Base-by-base conservation (phyloP, 2,888 invertebrate genomes). In the Agrochola circellaris region DNA sequence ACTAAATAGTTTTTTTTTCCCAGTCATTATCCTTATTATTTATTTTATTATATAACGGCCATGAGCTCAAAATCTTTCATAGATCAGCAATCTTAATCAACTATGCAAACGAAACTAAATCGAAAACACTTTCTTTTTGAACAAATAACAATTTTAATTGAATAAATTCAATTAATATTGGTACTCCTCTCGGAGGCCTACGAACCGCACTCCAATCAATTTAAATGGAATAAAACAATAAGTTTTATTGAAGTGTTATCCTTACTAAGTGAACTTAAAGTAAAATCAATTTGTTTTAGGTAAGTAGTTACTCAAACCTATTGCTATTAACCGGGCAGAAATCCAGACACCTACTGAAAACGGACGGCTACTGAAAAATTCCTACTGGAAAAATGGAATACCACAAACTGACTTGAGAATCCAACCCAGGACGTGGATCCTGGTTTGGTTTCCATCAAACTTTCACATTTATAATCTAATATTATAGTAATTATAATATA, bases 191-290 rank as follows among this genome's bases (percentile, higher is more conserved):
- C 54, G 54, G 81, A 45, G 38, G n/a, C 42, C n/a, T 23, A 34
- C 45, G 26, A 38, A 23, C 42, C 51, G 51, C 30, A 6, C 65
- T 74, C 51, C 51, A 67, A 68, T 65, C 64, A 54, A 66, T 75
- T 70, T n/a, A 38, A 77, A 74, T 82, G 20, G 54, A 75, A 71
- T 75, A 68, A 67, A 81, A 75, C 64, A 82, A 82, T 61, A 60
- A 64, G 54, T 78, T 71, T 62, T 62, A 78, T 67, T 68, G 67
- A 73, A 82, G 23, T 64, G 54, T 48, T 73, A 45, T 79, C 34
- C 30, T 54, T 67, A 30, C 51, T 58, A 30, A 61, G 56, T 64
- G 38, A 48, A 62, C 5, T 61, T 66, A 8, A 54, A 45, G 20
- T 79, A n/a, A 64, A 66, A 30, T 34, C n/a, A 26, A 74, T 74